Conservation (phyloP, 2,888 invertebrate species). For the Agrochola lota region DNA sequence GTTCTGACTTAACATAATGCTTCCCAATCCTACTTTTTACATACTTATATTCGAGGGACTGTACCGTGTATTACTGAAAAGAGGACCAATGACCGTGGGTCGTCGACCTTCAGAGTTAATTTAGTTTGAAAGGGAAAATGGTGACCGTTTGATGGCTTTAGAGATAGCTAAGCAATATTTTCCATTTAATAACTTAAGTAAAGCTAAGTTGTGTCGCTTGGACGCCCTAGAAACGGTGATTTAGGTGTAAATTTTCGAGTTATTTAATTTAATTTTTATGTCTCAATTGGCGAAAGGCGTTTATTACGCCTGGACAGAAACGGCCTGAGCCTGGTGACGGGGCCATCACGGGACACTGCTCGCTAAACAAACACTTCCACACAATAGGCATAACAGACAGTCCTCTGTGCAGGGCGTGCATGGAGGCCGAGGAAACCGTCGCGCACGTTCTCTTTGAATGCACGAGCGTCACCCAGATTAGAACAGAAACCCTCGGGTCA, state of each 20-base stretch:
- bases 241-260: neutral
- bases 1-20: neutral
- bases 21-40: constrained; percentile 4
- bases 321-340: too few relatives aligned
- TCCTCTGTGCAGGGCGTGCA: too few relatives aligned
- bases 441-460: too few relatives aligned
- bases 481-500: too few relatives aligned
- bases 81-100: constrained; percentile 26
- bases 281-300: neutral
- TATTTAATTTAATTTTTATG: neutral
- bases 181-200: constrained; percentile 6
- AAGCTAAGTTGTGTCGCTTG: neutral
- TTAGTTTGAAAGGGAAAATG: constrained; percentile 29
- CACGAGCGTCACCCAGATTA: too few relatives aligned
- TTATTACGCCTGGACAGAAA: too few relatives aligned
- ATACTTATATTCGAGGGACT: neutral
- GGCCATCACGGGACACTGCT: too few relatives aligned
- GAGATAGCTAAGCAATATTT: neutral
- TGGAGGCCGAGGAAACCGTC: too few relatives aligned
- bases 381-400: too few relatives aligned
- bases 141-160: constrained; percentile 10
- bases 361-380: too few relatives aligned
- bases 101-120: constrained; percentile 29
- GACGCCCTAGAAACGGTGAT: neutral
- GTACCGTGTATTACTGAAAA: constrained; percentile 8